Percentiles rank a stretch among this genome's conserved stretches.
Conservation (phyloP, 2,888 invertebrate species). For the Rapana venosa region DNA sequence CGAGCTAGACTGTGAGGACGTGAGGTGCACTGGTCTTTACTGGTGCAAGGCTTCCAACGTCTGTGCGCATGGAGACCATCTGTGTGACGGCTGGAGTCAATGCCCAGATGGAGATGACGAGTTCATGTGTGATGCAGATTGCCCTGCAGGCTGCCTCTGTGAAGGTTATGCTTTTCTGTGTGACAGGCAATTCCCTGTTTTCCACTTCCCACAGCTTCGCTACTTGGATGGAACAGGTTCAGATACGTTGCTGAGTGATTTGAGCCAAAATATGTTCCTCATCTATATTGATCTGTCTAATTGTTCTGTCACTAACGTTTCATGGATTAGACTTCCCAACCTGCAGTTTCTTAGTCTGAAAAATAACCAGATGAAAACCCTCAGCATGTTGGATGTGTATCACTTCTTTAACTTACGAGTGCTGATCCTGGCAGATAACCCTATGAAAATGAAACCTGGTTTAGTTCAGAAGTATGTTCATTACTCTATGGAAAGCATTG, state of each 20-base stretch:
- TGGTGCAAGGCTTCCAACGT: background rate
- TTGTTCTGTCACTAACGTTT: background rate
- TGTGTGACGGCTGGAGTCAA: slow-evolving; percentile 11
- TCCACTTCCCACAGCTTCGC: background rate
- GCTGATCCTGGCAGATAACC: background rate
- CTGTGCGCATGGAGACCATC: background rate
- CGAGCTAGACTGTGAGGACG: background rate
- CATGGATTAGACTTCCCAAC: background rate
- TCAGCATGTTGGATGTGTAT: background rate
- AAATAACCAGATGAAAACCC: background rate
- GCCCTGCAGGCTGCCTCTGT: background rate
- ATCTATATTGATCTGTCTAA: background rate
- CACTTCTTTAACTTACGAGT: background rate
- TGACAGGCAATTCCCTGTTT: background rate
- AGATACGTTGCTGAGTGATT: background rate
- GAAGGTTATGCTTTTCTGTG: background rate
- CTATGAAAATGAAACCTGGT: background rate
- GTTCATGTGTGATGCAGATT: background rate
- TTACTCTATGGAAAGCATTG: background rate
- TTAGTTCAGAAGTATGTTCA: background rate
- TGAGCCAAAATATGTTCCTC: background rate
- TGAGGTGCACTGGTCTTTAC: background rate
- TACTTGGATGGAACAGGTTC: background rate
- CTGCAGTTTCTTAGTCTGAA: background rate
- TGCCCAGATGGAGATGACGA: slow-evolving; percentile 4